Conservation (phyloP, 2,797 vertebrate genomes). For the Channa striata region DNA sequence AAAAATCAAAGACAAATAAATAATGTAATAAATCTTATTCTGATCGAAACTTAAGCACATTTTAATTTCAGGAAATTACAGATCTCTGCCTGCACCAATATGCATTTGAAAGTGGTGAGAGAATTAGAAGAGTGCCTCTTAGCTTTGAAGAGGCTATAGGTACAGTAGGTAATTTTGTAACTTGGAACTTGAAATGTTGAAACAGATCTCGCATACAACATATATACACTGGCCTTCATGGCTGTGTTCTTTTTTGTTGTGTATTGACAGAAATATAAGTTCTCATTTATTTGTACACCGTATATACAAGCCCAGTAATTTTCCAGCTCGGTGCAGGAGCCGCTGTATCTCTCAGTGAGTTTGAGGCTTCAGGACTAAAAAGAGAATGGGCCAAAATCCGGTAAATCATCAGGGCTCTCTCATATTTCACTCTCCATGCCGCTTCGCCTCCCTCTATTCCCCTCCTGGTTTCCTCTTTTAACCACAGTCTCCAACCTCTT, state of each 20-base stretch:
- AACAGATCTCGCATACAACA: neutral
- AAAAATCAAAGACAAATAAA: too few species aligned
- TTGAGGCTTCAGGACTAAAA: conserved; percentile 23
- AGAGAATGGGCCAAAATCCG: conserved; percentile 47
- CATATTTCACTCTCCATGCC: conserved; percentile 24
- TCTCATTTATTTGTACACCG: neutral
- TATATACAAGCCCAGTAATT: conserved; percentile 4
- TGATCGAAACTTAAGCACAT: too few species aligned
- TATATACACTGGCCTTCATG: neutral
- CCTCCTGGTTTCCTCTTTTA: conserved; percentile 53
- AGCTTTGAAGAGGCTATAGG: neutral
- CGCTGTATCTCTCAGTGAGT: conserved; percentile 23
- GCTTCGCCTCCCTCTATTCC: conserved; percentile 9
- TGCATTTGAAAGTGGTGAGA: neutral
- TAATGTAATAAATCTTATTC: too few species aligned
- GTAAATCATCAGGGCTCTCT: conserved; percentile 25
- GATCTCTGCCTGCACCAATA: too few species aligned
- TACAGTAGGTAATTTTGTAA: too few species aligned
- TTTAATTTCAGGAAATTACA: too few species aligned
- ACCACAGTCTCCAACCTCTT: conserved; percentile 48
- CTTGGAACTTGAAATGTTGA: neutral
- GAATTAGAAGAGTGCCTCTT: too few species aligned
- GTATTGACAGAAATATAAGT: conserved; percentile 15
- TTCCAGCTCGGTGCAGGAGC: conserved; percentile 26
- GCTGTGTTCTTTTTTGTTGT: neutral